phyloP scores from a whole-genome alignment of 2,888 invertebrate genomes.

The Calliphora vomitoria region DNA sequence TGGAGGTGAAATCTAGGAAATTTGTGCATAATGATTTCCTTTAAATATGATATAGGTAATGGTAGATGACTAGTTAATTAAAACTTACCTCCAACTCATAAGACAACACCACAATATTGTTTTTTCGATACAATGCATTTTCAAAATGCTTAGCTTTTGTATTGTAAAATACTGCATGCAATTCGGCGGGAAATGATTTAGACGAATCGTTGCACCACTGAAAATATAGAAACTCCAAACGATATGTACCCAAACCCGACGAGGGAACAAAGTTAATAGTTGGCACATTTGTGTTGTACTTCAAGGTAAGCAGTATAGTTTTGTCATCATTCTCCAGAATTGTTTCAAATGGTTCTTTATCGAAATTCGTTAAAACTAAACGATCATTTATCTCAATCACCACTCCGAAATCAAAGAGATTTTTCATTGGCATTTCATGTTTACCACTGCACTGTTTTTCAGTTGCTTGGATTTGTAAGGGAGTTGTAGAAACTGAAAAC shows the following conservation, averaged over 20 bases:
- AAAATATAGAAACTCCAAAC: constrained; percentile 38
- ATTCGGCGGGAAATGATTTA: neutral
- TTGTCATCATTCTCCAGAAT: constrained; percentile 33
- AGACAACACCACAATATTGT: constrained; percentile 35
- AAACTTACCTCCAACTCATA: constrained; percentile 20
- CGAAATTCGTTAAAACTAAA: neutral
- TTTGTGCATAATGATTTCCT: neutral
- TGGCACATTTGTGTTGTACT: neutral
- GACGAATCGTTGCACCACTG: constrained; percentile 20
- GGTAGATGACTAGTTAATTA: neutral
- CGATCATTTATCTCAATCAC: neutral
- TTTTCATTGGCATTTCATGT: constrained; percentile 20
- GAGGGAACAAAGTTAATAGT: neutral
- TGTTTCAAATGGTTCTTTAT: neutral
- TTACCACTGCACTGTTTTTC: constrained; percentile 39
- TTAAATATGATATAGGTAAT: no score
- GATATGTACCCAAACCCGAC: constrained; percentile 6
- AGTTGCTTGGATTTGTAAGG: neutral
- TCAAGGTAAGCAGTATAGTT: constrained; percentile 3
- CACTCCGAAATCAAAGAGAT: neutral
- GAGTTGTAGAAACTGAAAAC: no score
- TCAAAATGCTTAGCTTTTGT: neutral
- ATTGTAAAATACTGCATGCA: constrained; percentile 49
- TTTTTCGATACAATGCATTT: neutral
- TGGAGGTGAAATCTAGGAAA: neutral